Evolutionary conservation across 23 tunicate species (phyloP).

Genomic region (Oikopleura albicans): DNA sequence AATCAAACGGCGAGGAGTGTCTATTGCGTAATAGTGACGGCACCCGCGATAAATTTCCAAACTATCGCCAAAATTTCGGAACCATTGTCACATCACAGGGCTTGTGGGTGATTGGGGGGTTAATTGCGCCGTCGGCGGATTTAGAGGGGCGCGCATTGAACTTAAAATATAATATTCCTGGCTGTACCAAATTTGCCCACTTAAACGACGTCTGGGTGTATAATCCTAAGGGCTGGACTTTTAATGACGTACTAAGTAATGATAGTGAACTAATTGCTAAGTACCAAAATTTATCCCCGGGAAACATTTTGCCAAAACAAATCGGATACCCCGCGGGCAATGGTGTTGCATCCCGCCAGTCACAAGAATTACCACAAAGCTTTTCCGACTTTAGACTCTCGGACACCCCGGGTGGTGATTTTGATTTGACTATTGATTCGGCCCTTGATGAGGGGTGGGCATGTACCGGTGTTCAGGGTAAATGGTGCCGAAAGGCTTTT

Average conservation of each 20-base stretch:
- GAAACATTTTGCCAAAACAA: neutral
- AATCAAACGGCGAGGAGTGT: neutral
- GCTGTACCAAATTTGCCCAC: neutral
- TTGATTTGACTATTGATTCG: neutral
- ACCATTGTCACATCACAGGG: constrained; percentile 1
- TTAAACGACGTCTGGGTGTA: neutral
- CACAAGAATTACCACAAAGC: no score
- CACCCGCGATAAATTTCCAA: neutral
- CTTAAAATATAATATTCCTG: neutral
- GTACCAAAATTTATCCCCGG: neutral
- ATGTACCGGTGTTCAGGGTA: constrained; percentile 8
- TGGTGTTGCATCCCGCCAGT: neutral
- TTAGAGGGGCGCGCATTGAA: neutral
- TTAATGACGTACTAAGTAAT: neutral
- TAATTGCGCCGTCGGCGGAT: neutral
- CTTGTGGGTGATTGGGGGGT: constrained; percentile 5
- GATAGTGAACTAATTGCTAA: neutral
- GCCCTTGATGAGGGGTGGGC: constrained; percentile 4
- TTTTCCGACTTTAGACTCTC: neutral
- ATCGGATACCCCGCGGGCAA: neutral
- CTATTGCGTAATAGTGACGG: neutral
- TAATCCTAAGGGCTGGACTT: constrained; percentile 13
- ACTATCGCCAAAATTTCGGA: constrained; percentile 1
- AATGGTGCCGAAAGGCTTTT: constrained; percentile 4
- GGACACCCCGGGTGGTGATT: neutral